phyloP scores from a whole-genome alignment of 2,888 invertebrate genomes.

The Craniophora ligustri region DNA sequence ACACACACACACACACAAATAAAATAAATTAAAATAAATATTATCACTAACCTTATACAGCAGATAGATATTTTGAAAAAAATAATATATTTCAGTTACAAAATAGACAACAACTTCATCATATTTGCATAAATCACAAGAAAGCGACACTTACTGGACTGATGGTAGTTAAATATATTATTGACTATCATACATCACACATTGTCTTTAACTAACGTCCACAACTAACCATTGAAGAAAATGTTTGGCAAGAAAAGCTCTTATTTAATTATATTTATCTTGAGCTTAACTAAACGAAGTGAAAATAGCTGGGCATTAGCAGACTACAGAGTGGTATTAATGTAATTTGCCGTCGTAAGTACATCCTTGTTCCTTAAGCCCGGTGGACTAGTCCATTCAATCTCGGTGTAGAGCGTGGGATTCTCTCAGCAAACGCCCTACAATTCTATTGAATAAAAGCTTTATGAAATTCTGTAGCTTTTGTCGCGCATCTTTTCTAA shows the following conservation, averaged over 20 bases:
- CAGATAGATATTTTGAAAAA: too few relatives aligned
- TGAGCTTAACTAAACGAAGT: conserved; percentile 27
- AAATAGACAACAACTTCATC: too few relatives aligned
- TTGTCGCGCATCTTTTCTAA: conserved; percentile 45
- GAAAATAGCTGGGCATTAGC: conserved; percentile 19
- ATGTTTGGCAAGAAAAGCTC: conserved; percentile 21
- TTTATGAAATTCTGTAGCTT: conserved; percentile 52
- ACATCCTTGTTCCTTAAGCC: conserved; percentile 19
- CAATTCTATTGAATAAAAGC: conserved; percentile 51
- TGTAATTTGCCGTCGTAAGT: conserved; percentile 30
- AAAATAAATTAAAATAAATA: too few relatives aligned
- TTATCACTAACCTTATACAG: too few relatives aligned
- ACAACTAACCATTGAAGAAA: conserved; percentile 5
- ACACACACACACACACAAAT: too few relatives aligned
- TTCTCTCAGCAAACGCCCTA: conserved; percentile 34
- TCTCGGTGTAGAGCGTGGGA: conserved; percentile 23
- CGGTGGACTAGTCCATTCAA: conserved; percentile 33
- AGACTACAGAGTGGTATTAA: conserved; percentile 16
- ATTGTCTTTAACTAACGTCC: neutral
- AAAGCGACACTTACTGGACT: too few relatives aligned
- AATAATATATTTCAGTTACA: too few relatives aligned
- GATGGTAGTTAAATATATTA: too few relatives aligned
- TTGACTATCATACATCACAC: too few relatives aligned
- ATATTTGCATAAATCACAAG: too few relatives aligned
- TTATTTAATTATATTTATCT: conserved; percentile 26